Percentiles rank a stretch among this genome's conserved stretches.
Conservation (phyloP, 2,113 vertebrate species). For the Piaya cayana region DNA sequence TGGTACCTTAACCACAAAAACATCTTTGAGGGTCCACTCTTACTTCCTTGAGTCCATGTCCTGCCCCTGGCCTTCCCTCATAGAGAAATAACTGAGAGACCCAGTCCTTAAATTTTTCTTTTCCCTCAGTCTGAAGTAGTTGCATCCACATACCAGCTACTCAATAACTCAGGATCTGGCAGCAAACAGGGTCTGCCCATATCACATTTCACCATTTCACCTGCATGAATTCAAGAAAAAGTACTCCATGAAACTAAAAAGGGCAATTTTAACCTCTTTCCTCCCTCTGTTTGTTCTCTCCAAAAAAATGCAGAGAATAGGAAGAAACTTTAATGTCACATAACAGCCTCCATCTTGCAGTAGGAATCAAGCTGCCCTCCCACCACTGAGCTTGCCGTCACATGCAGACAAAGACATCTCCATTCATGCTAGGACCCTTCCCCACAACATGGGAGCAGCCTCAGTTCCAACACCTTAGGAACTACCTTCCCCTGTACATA, state of each 20-base stretch:
- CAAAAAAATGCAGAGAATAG: neutral
- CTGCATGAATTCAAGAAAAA: neutral
- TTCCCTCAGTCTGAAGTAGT: neutral
- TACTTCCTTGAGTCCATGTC: neutral
- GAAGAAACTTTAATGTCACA: neutral
- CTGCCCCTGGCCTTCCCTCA: neutral
- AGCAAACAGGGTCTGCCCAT: neutral
- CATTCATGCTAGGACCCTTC: neutral
- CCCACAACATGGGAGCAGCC: neutral
- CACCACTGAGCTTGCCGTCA: neutral
- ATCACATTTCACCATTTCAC: neutral
- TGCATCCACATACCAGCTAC: neutral
- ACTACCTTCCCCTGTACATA: neutral
- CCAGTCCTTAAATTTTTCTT: neutral
- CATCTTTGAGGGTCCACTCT: neutral
- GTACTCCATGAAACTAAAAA: neutral
- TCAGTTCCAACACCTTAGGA: neutral
- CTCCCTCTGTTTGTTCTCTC: neutral
- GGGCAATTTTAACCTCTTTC: neutral
- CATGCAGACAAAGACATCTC: neutral
- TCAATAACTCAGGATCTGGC: neutral
- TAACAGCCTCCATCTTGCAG: neutral
- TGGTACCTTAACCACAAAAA: neutral
- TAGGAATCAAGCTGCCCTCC: neutral
- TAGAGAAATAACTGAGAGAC: neutral